Base-by-base conservation (phyloP, 2,888 invertebrate species). In the Synergus gifuensis region DNA sequence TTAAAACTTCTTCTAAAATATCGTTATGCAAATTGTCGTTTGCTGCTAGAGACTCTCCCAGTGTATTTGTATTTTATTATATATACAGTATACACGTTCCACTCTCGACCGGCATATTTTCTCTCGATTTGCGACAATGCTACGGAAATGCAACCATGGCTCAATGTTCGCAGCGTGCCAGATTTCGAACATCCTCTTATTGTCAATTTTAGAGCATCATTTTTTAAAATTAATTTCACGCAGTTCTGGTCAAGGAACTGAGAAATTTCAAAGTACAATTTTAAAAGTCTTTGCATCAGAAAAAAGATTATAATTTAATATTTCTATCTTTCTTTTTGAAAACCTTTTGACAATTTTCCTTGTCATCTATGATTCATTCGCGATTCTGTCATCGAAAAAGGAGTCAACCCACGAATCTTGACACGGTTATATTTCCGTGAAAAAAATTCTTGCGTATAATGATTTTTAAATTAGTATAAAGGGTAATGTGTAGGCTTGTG, bases 141-240 rank as follows among this genome's bases (percentile, higher is more conserved):
- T 87, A 84, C 90, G 89, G 90, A 90, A 91, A 89, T 83, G 85
- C 89, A 88, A 89, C 86, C 87, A 82, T 79, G 83, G 82, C 83
- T 81, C 83, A 77, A 49, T 73, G 49, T 73, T 36, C 28, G 79
- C 85, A 79, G 85, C 87, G 86, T 86, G 85, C 85, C 83, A 87
- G 87, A 88, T 86, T 86, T 86, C 85, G 83, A 85, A 86, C 87
- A 85, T 86, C 85, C 87, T 87, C 84, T 83, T 84, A 80, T 14
- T 36, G 9, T 16, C 49, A 69, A 49, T 49, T 64, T 22, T 11
- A 60, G 60, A 60, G 22, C 60, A 60, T 22, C 18, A n/a, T n/a
- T 16, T 64, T n/a, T 64, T 42, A 28, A 28, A 28, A 28, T 16
- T 16, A 40, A 40, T 64, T n/a, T 40, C 9, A 22, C n/a, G n/a